phyloP scores from a whole-genome alignment of 2,797 vertebrate species.

The Nannoperca australis region DNA sequence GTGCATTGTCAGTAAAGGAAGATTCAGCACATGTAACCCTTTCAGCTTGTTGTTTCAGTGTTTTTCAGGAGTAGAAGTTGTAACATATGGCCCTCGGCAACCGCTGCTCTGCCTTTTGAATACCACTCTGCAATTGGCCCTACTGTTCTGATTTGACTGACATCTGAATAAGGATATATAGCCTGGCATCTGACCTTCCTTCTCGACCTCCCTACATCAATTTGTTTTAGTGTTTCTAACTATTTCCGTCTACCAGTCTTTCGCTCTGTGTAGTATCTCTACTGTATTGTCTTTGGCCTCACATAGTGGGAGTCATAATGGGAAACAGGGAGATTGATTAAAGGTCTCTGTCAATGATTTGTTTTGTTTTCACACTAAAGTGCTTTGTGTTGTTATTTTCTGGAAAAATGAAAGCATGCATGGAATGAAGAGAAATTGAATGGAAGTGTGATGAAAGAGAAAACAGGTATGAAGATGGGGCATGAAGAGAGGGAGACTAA shows the following conservation, averaged over 20 bases:
- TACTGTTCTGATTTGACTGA: too few relatives aligned
- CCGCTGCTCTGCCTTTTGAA: too few relatives aligned
- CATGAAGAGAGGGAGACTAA: slow-evolving; percentile 43
- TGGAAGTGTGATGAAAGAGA: slow-evolving; percentile 21
- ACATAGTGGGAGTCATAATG: neutral
- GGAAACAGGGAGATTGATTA: slow-evolving; percentile 4
- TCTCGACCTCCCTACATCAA: neutral
- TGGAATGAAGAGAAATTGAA: slow-evolving; percentile 19
- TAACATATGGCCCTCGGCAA: too few relatives aligned
- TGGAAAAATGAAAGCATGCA: slow-evolving; percentile 12
- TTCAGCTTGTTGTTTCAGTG: too few relatives aligned
- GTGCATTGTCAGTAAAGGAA: neutral
- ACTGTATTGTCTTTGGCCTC: neutral
- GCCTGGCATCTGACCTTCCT: neutral
- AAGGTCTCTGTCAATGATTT: neutral
- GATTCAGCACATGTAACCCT: neutral
- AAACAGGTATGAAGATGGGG: slow-evolving; percentile 2
- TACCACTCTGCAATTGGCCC: too few relatives aligned
- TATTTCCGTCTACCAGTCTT: neutral
- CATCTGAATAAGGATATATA: too few relatives aligned
- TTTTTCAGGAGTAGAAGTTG: too few relatives aligned
- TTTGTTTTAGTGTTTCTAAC: neutral
- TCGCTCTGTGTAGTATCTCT: neutral
- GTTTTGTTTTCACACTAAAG: neutral
- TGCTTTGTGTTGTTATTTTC: slow-evolving; percentile 17